Conservation (phyloP, 1,140 invertebrate species). For the Tetraneura akinire region DNA sequence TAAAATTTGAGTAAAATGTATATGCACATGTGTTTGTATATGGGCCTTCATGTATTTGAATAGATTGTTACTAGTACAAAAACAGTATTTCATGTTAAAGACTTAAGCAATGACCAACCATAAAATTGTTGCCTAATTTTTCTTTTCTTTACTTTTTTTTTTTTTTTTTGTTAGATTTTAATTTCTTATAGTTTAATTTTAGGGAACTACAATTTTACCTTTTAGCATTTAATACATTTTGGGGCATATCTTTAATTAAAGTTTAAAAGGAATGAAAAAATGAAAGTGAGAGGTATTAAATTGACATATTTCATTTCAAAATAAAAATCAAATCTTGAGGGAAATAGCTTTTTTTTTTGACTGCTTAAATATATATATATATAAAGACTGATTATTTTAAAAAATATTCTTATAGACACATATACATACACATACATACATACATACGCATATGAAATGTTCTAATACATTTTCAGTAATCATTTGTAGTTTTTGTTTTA, state of each 20-base stretch:
- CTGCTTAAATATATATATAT: conserved; percentile 48
- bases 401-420: conserved; percentile 42
- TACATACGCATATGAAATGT: conserved; percentile 43
- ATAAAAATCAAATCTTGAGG: conserved; percentile 16
- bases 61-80: conserved; percentile 51
- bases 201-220: conserved; percentile 46
- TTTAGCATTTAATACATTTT: conserved; percentile 48
- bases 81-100: conserved; percentile 51
- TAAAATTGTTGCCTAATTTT: conserved; percentile 49
- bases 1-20: conserved; percentile 28
- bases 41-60: conserved; percentile 48
- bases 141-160: no score
- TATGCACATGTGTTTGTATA: conserved; percentile 51
- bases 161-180: conserved; percentile 48
- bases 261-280: conserved; percentile 1
- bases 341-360: conserved; percentile 45
- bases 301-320: conserved; percentile 7
- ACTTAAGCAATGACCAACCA: conserved; percentile 50
- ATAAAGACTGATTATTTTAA: conserved; percentile 50
- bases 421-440: conserved; percentile 26
- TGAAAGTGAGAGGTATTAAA: background rate
- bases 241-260: conserved; percentile 45
- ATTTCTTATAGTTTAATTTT: conserved; percentile 47
- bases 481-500: conserved; percentile 40
- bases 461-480: conserved; percentile 36